Conservation (phyloP, 2,888 invertebrate species). For the Pimpla rufipes region DNA sequence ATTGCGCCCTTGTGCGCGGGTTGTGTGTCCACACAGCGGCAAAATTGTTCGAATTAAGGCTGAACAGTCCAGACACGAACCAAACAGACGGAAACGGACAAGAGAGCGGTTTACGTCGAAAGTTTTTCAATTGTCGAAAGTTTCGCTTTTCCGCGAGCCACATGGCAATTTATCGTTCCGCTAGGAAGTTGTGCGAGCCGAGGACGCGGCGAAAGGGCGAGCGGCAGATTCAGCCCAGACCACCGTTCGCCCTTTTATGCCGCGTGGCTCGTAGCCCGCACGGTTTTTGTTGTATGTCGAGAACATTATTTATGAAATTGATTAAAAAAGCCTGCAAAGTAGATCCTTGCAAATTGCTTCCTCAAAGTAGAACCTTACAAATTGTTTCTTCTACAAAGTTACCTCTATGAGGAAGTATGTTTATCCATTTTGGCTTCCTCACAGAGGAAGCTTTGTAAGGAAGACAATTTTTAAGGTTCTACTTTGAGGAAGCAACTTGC, state of each 20-base stretch:
- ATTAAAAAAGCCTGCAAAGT: no score
- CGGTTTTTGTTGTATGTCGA: background rate
- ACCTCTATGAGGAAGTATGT: no score
- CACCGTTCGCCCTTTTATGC: no score
- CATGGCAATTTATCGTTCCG: constrained; percentile 78
- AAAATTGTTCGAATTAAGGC: constrained; percentile 56
- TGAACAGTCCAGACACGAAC: constrained; percentile 52
- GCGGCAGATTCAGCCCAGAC: background rate
- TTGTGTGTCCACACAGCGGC: constrained; percentile 1
- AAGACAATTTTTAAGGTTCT: no score
- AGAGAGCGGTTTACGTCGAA: constrained; percentile 75
- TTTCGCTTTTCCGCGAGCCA: constrained; percentile 72
- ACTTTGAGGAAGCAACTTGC: no score
- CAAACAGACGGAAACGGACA: constrained; percentile 55
- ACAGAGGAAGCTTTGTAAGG: no score
- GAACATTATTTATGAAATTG: background rate
- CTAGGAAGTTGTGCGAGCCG: constrained; percentile 76
- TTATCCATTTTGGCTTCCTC: no score
- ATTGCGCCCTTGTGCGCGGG: background rate
- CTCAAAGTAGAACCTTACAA: no score
- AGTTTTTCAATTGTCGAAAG: constrained; percentile 83
- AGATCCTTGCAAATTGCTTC: no score
- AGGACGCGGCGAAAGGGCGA: constrained; percentile 7
- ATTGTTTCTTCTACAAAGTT: no score
- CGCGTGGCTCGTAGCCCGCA: no score